Percentiles rank a stretch among this genome's conserved stretches.
These are phyloP conservation scores for Silurus asotus DNA, from an alignment of 2,113 vertebrate genomes.

Conservation along the genomic window DNA sequence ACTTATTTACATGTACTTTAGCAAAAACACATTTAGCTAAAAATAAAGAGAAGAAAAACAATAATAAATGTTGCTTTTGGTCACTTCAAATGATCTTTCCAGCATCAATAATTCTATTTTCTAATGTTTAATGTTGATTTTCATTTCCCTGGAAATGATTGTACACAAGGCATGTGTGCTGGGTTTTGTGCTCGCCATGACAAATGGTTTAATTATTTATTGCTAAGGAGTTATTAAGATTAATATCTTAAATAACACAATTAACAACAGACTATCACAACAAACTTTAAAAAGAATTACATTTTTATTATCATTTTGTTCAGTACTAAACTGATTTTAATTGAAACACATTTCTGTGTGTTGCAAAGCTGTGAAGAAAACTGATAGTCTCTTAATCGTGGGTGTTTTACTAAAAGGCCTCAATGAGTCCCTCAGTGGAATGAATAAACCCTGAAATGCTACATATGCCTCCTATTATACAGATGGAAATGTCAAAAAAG, in stretches of 20 bases:
- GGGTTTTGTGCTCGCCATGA: neutral
- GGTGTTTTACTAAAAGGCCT: conserved; percentile 85
- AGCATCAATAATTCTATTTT: neutral
- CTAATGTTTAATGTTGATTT: neutral
- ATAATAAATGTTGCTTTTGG: neutral
- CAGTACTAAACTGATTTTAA: neutral
- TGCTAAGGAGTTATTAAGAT: neutral
- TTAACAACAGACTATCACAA: neutral
- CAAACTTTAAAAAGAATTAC: neutral
- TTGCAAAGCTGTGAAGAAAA: neutral
- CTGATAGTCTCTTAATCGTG: conserved; percentile 74
- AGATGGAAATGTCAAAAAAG: conserved; percentile 96
- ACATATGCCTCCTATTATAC: conserved; percentile 93
- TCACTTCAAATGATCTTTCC: neutral
- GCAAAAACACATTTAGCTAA: neutral
- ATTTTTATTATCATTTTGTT: neutral
- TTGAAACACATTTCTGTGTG: neutral
- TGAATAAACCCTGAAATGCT: conserved; percentile 95
- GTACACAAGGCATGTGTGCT: neutral
- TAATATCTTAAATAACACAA: neutral
- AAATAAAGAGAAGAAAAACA: neutral
- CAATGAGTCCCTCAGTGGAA: conserved; percentile 93
- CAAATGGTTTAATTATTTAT: neutral
- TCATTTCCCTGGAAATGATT: neutral
- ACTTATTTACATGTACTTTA: neutral